Conservation (phyloP, 2,113 vertebrate species). For the Corapipo altera region DNA sequence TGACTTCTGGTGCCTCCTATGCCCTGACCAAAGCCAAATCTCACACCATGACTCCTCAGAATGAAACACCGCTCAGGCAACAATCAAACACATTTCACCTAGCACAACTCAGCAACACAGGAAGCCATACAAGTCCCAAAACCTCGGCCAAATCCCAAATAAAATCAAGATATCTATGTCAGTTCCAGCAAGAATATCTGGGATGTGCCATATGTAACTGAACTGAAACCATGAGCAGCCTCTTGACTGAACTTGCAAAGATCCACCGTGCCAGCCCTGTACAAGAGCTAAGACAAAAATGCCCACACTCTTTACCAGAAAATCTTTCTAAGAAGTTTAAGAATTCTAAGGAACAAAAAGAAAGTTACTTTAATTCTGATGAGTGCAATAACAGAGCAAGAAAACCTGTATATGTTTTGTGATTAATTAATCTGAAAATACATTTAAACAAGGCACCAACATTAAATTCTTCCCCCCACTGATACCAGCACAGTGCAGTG, state of each 20-base stretch:
- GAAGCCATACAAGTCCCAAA: background rate
- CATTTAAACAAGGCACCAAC: background rate
- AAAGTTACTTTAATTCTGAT: background rate
- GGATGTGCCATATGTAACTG: background rate
- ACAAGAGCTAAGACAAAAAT: background rate
- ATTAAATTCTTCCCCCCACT: background rate
- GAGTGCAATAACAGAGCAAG: background rate
- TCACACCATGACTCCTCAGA: background rate
- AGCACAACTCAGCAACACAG: background rate
- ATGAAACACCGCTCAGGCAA: background rate
- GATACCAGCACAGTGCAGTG: rapidly evolving
- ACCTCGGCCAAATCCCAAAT: background rate
- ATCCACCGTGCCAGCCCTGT: rapidly evolving
- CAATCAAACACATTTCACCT: background rate
- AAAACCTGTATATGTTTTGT: background rate
- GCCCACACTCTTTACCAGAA: background rate
- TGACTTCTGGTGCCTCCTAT: background rate
- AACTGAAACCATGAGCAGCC: background rate
- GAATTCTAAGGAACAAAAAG: background rate
- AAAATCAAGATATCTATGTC: background rate
- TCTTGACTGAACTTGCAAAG: background rate
- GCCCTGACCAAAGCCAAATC: background rate
- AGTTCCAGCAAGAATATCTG: background rate
- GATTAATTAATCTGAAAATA: background rate
- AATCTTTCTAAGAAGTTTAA: background rate